phyloP scores from a whole-genome alignment of 1,140 invertebrate genomes.

The Sminthurides bifidus region DNA sequence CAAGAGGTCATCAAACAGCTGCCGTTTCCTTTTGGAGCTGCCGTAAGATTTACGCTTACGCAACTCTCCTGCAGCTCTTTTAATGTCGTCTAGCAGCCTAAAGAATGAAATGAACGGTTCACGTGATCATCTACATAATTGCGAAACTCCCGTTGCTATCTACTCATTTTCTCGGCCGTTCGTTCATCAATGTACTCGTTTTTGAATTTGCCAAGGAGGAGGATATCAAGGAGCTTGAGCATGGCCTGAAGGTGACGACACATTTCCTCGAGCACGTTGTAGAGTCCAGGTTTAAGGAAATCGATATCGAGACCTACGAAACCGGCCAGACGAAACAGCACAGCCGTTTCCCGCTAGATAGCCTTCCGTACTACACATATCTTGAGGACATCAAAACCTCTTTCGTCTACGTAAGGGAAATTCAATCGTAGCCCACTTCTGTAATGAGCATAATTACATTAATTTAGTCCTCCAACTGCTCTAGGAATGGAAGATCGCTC shows the following conservation, averaged over 20 bases:
- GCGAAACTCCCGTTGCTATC: no score
- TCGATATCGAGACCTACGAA: conserved; percentile 48
- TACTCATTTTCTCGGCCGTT: not conserved
- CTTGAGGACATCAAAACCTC: conserved; percentile 68
- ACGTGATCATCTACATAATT: no score
- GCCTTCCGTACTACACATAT: conserved; percentile 47
- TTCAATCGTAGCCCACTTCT: conserved; percentile 1
- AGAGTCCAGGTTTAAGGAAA: conserved; percentile 44
- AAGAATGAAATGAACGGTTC: no score
- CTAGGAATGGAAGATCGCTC: conserved; percentile 1
- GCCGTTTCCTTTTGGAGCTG: conserved; percentile 25
- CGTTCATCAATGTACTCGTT: not conserved
- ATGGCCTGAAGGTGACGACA: conserved; percentile 10
- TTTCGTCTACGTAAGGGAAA: conserved; percentile 64
- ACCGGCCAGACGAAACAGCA: conserved; percentile 32
- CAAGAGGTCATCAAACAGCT: conserved; percentile 19
- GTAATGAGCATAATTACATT: no score
- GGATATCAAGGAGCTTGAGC: conserved; percentile 17
- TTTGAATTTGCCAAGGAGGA: conserved; percentile 10
- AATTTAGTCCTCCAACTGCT: no score
- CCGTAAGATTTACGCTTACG: conserved; percentile 9
- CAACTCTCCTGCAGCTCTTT: no score
- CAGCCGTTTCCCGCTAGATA: conserved; percentile 23
- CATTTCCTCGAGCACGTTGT: conserved; percentile 16
- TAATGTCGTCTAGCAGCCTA: no score